phyloP scores from a whole-genome alignment of 1,140 invertebrate species.

The Cotesia chilonis region DNA sequence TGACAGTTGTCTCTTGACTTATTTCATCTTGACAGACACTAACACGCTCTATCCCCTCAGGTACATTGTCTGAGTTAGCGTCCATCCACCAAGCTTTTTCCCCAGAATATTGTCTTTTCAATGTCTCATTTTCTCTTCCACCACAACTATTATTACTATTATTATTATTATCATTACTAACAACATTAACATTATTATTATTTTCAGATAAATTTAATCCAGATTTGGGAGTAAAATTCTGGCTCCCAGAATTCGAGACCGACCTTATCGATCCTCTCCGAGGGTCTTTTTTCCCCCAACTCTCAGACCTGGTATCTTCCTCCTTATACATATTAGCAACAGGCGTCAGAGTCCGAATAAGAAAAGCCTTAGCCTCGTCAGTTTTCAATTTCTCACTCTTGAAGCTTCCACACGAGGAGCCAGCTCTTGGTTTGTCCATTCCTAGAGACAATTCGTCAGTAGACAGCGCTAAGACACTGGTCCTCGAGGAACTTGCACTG shows the following conservation, averaged over 20 bases:
- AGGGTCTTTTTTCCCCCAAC: constrained; percentile 44
- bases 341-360: constrained; percentile 74
- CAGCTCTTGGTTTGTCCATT: constrained; percentile 68
- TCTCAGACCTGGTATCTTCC: constrained; percentile 54
- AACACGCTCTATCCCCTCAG: constrained; percentile 67
- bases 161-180: constrained; percentile 3
- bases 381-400: constrained; percentile 65
- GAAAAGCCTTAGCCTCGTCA: constrained; percentile 76
- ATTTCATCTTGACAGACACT: constrained; percentile 56
- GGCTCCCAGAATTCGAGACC: constrained; percentile 46
- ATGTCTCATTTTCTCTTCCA: constrained; percentile 55
- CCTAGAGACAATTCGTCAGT: constrained; percentile 69
- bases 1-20: constrained; percentile 62
- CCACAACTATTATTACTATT: constrained; percentile 48
- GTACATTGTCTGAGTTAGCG: constrained; percentile 66
- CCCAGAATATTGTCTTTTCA: constrained; percentile 65
- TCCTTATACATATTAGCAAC: constrained; percentile 74
- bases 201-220: constrained; percentile 25
- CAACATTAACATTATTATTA: background rate
- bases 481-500: constrained; percentile 61
- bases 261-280: constrained; percentile 41
- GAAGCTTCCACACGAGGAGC: constrained; percentile 59
- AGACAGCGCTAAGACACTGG: constrained; percentile 66
- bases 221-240: constrained; percentile 52
- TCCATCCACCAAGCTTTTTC: constrained; percentile 74